These are phyloP conservation scores for Machimus rusticus DNA, from an alignment of 2,888 invertebrate genomes.

Conservation along the genomic window DNA sequence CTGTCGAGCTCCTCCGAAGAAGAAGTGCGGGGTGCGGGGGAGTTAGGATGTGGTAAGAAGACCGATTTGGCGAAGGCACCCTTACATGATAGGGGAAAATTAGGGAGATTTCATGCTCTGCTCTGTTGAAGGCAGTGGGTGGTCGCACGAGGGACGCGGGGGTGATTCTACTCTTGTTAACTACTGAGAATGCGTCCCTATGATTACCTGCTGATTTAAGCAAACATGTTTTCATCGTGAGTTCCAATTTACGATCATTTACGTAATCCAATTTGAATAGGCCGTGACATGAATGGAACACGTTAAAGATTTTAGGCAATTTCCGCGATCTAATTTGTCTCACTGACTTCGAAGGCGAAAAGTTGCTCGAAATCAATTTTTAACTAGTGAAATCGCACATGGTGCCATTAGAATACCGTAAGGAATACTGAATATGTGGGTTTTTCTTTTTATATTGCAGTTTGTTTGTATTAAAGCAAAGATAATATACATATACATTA, in stretches of 20 bases:
- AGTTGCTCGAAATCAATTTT: neutral
- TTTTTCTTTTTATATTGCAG: neutral
- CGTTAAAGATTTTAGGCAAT: neutral
- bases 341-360: neutral
- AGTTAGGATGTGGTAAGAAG: neutral
- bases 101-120: neutral
- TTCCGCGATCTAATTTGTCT: neutral
- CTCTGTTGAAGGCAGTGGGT: neutral
- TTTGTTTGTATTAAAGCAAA: no score
- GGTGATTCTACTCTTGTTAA: neutral
- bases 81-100: neutral
- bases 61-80: neutral
- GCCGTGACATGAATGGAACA: neutral
- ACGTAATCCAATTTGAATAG: neutral
- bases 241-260: neutral
- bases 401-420: neutral
- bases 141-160: neutral
- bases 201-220: neutral
- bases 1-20: neutral
- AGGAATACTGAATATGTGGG: neutral
- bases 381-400: neutral
- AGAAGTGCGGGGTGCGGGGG: neutral
- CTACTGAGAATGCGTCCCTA: neutral
- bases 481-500: no score
- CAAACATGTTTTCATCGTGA: neutral